Percentiles rank a stretch among this genome's conserved stretches.
Evolutionary conservation across 2,113 vertebrate species (phyloP).

Genomic region (Psettodes erumei): DNA sequence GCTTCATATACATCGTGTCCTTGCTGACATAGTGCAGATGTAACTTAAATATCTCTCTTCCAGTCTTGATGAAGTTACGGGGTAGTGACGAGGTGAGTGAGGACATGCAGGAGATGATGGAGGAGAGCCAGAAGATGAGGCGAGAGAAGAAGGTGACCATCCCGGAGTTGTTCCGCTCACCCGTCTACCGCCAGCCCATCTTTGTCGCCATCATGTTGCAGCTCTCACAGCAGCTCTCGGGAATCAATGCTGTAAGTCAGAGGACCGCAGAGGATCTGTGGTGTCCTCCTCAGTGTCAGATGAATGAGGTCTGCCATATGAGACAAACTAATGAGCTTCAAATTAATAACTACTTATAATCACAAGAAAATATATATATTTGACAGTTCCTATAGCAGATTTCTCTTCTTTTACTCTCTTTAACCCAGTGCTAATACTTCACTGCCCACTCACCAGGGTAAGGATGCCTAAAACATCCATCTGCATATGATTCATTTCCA

Average conservation of each 20-base stretch:
- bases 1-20: not conserved
- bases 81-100: conserved; percentile 89
- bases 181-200: conserved; percentile 91
- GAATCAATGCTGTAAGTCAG: conserved; percentile 83
- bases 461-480: not conserved
- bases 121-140: conserved; percentile 96
- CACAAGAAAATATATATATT: no score
- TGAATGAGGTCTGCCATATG: not conserved
- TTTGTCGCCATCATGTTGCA: conserved; percentile 93
- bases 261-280: not conserved
- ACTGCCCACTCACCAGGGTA: not conserved
- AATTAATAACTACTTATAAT: no score
- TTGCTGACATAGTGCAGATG: not conserved
- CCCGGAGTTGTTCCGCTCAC: conserved; percentile 90
- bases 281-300: not conserved
- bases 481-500: not conserved
- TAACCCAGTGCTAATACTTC: not conserved
- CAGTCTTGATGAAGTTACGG: conserved; percentile 93
- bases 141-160: conserved; percentile 95
- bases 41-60: not conserved
- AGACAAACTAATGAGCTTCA: not conserved
- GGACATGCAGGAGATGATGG: conserved; percentile 96
- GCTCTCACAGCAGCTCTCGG: conserved; percentile 95
- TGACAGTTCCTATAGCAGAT: no score
- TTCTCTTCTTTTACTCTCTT: no score